Evolutionary conservation across 2,113 vertebrate genomes (phyloP).

Genomic region (Neolamprologus devosi): DNA sequence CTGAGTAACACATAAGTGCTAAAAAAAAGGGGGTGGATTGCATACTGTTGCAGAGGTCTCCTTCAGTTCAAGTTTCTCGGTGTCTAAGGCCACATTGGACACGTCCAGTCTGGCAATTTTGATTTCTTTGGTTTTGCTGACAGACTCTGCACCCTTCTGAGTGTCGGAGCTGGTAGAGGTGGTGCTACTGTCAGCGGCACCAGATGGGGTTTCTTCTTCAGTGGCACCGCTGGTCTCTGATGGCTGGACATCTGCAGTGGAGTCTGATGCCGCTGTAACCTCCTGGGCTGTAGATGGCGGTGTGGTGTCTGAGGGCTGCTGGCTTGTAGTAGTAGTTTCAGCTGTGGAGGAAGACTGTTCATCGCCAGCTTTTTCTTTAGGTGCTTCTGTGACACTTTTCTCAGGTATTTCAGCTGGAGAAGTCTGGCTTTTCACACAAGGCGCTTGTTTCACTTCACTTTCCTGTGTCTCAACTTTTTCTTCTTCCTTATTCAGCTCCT

Average conservation of each 20-base stretch:
- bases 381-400: neutral
- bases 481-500: neutral
- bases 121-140: constrained; percentile 73
- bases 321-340: neutral
- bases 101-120: constrained; percentile 91
- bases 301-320: neutral
- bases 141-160: constrained; percentile 12
- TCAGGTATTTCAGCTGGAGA: neutral
- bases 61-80: constrained; percentile 85
- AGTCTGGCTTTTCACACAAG: neutral
- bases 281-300: constrained; percentile 15
- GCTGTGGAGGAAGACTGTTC: neutral
- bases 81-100: constrained; percentile 91
- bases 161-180: neutral
- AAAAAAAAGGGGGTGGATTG: neutral
- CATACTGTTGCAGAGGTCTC: constrained; percentile 59
- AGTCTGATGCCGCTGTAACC: neutral
- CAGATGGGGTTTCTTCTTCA: constrained; percentile 14
- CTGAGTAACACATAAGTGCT: neutral
- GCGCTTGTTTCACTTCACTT: neutral
- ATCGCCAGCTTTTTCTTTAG: neutral
- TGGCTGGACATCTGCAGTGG: neutral
- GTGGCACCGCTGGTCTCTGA: neutral
- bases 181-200: neutral
- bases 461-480: constrained; percentile 23